Percentiles rank a stretch among this genome's conserved stretches.
These are phyloP conservation scores for Hyalella azteca DNA, from an alignment of 2,888 invertebrate species.

Conservation along the genomic window DNA sequence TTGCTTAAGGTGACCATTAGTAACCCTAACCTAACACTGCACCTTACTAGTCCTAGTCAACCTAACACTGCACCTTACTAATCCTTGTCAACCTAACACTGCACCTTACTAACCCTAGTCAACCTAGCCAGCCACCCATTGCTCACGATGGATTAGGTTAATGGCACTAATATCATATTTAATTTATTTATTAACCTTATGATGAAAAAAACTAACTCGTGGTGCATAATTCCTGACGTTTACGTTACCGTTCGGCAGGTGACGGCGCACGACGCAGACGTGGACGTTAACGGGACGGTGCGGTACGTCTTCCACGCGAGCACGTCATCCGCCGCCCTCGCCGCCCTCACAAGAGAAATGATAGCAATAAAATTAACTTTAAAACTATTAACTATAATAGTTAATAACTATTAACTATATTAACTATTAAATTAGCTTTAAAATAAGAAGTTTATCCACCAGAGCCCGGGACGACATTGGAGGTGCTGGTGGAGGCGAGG, in stretches of 20 bases:
- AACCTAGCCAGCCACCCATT: too few species aligned
- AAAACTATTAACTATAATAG: slow-evolving; percentile 66
- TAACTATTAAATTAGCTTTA: background rate
- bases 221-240: slow-evolving; percentile 72
- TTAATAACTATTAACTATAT: background rate
- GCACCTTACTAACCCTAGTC: too few species aligned
- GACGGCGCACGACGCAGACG: slow-evolving; percentile 84
- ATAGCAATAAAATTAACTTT: slow-evolving; percentile 10
- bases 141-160: too few species aligned
- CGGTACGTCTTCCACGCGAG: slow-evolving; percentile 78
- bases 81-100: too few species aligned
- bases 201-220: too few species aligned
- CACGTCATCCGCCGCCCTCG: slow-evolving; percentile 44
- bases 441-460: background rate
- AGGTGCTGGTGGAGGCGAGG: slow-evolving; percentile 86
- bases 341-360: slow-evolving; percentile 46
- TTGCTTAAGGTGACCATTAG: slow-evolving; percentile 68
- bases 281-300: slow-evolving; percentile 92
- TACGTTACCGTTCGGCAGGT: slow-evolving; percentile 67
- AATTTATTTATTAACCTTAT: too few species aligned
- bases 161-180: too few species aligned
- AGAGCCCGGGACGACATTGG: slow-evolving; percentile 70
- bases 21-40: too few species aligned
- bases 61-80: too few species aligned
- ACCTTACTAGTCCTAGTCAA: too few species aligned